These are phyloP conservation scores for Dryocosmus kuriphilus DNA, from an alignment of 2,888 invertebrate genomes.

Conservation along the genomic window DNA sequence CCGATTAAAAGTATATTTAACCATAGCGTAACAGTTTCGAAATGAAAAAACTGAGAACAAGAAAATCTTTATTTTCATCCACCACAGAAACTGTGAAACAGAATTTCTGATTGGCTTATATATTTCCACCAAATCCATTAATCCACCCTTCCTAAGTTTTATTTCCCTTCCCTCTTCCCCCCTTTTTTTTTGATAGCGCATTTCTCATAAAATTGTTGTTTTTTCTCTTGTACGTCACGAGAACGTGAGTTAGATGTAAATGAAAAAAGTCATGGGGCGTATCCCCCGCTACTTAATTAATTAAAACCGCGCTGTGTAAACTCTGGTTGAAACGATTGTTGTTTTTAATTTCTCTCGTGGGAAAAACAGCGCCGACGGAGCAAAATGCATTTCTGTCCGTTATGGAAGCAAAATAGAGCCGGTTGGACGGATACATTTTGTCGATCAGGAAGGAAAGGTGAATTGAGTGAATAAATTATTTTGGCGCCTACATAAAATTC, in stretches of 20 bases:
- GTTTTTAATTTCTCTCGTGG: conserved; percentile 24
- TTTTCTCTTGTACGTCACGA: neutral
- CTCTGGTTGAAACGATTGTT: conserved; percentile 28
- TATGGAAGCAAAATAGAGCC: conserved; percentile 9
- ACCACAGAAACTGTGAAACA: neutral
- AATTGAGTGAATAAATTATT: conserved; percentile 55
- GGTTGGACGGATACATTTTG: conserved; percentile 45
- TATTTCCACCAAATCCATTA: neutral
- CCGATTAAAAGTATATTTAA: too few species aligned
- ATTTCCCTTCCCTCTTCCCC: too few species aligned
- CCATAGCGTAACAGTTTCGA: too few species aligned
- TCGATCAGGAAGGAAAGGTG: conserved; percentile 68
- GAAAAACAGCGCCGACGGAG: neutral
- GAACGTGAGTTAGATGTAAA: conserved; percentile 31
- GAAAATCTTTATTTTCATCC: neutral
- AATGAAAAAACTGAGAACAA: too few species aligned
- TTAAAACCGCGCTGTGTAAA: conserved; percentile 30
- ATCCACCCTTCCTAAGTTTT: neutral
- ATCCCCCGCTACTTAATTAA: conserved; percentile 33
- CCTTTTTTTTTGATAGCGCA: neutral
- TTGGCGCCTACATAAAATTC: conserved; percentile 39
- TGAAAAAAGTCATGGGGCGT: conserved; percentile 32
- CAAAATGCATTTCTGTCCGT: neutral
- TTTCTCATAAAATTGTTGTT: conserved; percentile 33
- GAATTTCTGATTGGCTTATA: neutral